Conservation (phyloP, 2,888 invertebrate species). For the Dryocosmus kuriphilus region DNA sequence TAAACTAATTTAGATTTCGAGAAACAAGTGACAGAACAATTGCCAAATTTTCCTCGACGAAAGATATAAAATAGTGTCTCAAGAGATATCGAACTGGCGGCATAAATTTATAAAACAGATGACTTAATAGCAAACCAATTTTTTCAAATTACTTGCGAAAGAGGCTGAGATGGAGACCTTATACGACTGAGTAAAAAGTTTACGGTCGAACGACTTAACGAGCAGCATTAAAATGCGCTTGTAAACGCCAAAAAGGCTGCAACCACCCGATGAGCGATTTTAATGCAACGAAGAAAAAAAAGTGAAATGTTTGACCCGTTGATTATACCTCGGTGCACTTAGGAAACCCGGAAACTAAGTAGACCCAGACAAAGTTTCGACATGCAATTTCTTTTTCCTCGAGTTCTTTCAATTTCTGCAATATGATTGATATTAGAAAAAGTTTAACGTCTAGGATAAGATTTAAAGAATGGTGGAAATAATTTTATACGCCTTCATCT, state of each 20-base stretch:
- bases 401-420: background rate
- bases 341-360: constrained; percentile 44
- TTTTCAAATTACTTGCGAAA: background rate
- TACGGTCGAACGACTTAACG: constrained; percentile 51
- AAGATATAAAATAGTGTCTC: background rate
- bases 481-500: too few species aligned
- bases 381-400: background rate
- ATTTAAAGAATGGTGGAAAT: too few species aligned
- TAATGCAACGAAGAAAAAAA: constrained; percentile 41
- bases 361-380: background rate
- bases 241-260: constrained; percentile 45
- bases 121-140: background rate
- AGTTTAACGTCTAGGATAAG: too few species aligned
- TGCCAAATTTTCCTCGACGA: too few species aligned
- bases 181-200: constrained; percentile 45
- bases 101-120: background rate
- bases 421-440: background rate
- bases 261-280: constrained; percentile 50
- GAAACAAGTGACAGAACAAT: too few species aligned
- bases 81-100: background rate
- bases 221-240: constrained; percentile 52
- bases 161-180: background rate
- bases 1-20: too few species aligned
- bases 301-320: constrained; percentile 44
- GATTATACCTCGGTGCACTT: constrained; percentile 45